phyloP scores from a whole-genome alignment of 2,797 vertebrate genomes.

The Antrozous pallidus region DNA sequence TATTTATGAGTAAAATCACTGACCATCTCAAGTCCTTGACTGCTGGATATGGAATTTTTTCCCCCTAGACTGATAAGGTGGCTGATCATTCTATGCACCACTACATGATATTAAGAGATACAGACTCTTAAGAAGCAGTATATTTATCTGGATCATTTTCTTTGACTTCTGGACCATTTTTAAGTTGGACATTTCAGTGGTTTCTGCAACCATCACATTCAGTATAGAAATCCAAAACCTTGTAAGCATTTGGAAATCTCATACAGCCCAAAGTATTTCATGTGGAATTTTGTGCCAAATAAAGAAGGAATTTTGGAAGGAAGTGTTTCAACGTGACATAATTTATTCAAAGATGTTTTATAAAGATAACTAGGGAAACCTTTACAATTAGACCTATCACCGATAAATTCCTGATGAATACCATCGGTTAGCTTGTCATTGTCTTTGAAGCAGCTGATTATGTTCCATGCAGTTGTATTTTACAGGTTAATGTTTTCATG shows the following conservation, averaged over 20 bases:
- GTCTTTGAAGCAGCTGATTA: not conserved
- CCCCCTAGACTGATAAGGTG: not conserved
- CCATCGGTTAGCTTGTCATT: not conserved
- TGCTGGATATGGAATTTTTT: not conserved
- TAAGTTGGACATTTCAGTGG: conserved; percentile 1
- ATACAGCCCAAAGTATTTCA: not conserved
- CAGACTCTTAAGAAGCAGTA: not conserved
- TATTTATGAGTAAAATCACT: not conserved
- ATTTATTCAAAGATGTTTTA: not conserved
- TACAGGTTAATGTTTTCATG: not conserved
- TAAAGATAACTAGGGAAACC: not conserved
- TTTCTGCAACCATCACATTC: not conserved
- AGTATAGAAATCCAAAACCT: not conserved
- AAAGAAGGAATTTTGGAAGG: not conserved
- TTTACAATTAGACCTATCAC: not conserved
- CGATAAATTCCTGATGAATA: not conserved
- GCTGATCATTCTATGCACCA: not conserved
- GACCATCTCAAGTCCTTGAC: not conserved
- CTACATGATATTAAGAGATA: not conserved
- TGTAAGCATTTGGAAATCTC: not conserved
- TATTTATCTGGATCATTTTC: not conserved
- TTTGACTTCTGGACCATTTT: not conserved
- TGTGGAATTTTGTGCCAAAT: not conserved
- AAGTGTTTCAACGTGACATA: not conserved
- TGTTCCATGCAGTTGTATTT: not conserved